Percentiles rank a stretch among this genome's conserved stretches.
These are phyloP conservation scores for Myotis pilosus DNA, from an alignment of 2,797 vertebrate genomes.

Conservation along the genomic window DNA sequence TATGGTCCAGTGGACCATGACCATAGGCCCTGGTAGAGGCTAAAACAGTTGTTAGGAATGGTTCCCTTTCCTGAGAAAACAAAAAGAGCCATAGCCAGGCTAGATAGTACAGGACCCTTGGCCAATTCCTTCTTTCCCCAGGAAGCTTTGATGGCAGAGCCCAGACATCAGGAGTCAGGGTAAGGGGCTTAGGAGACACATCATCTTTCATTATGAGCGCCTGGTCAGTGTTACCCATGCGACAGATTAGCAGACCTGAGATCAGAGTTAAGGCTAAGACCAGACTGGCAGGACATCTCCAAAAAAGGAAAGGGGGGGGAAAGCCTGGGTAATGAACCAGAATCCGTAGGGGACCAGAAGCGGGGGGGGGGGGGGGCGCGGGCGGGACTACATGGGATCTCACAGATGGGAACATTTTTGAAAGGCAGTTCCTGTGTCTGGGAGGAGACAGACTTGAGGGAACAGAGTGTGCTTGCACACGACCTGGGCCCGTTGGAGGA, in stretches of 20 bases:
- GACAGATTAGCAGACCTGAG: background rate
- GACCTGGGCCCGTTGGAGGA: background rate
- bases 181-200: background rate
- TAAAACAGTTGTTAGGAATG: constrained; percentile 7
- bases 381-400: background rate
- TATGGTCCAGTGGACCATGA: background rate
- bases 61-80: background rate
- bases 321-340: constrained; percentile 21
- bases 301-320: background rate
- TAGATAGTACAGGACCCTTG: background rate
- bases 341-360: background rate
- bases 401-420: background rate
- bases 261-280: constrained; percentile 11
- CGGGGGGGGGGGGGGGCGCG: too few species aligned
- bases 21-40: background rate
- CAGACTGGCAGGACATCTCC: background rate
- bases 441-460: background rate
- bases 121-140: background rate
- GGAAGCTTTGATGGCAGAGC: background rate
- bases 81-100: background rate
- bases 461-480: background rate
- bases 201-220: background rate
- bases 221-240: background rate
- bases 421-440: background rate
- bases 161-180: background rate